A percentile compares a stretch with the other conserved stretches of the same genome.
These are phyloP conservation scores for Caracal caracal DNA, from an alignment of 2,113 vertebrate species.

Conservation along the genomic window DNA sequence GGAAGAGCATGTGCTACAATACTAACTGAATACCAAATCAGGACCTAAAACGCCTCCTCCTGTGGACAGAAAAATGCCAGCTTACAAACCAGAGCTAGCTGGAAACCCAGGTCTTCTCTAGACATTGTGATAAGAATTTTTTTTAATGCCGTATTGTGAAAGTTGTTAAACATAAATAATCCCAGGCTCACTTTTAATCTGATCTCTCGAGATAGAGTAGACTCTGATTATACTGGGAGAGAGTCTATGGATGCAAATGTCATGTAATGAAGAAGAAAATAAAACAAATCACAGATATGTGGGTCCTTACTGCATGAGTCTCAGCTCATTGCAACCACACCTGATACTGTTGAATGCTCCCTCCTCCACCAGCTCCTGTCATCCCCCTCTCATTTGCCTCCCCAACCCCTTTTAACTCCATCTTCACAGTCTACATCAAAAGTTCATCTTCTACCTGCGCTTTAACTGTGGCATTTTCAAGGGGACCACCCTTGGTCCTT, in stretches of 20 bases:
- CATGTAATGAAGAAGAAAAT: neutral
- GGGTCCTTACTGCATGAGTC: rapidly evolving
- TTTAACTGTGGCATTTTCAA: neutral
- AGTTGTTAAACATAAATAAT: neutral
- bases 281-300: neutral
- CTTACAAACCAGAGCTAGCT: neutral
- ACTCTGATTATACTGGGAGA: neutral
- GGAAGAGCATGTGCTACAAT: slow-evolving; percentile 54
- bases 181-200: neutral
- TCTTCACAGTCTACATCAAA: neutral
- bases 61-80: slow-evolving; percentile 39
- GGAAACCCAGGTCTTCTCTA: neutral
- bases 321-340: rapidly evolving
- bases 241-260: neutral
- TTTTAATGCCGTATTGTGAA: neutral
- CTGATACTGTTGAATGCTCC: too few species aligned
- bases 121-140: neutral
- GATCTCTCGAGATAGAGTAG: neutral
- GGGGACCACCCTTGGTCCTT: neutral
- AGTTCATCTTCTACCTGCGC: neutral
- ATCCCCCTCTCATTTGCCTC: neutral
- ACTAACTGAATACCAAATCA: slow-evolving; percentile 75
- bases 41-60: slow-evolving; percentile 44
- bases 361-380: neutral
- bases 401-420: neutral